Conservation (phyloP, 2,113 vertebrate genomes). For the Lepidothrix coronata region DNA sequence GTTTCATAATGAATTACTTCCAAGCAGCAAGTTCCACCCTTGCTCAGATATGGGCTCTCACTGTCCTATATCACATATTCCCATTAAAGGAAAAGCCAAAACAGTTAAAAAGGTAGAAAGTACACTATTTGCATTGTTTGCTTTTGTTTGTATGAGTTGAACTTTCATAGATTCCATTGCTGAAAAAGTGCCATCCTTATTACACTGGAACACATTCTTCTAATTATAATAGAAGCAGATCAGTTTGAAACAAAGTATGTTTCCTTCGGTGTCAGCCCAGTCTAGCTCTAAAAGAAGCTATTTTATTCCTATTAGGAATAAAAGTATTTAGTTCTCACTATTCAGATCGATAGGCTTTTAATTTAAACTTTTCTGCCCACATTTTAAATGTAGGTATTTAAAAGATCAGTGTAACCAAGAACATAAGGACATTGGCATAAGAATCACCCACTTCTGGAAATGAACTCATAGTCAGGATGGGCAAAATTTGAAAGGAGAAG, state of each 20-base stretch:
- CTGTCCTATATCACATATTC: background rate
- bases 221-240: background rate
- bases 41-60: background rate
- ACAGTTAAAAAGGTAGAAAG: background rate
- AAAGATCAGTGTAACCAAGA: background rate
- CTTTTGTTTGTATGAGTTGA: background rate
- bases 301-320: background rate
- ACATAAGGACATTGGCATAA: background rate
- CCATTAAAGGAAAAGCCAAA: background rate
- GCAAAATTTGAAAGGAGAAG: background rate
- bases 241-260: background rate
- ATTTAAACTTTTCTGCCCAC: background rate
- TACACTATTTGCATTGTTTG: too few species aligned
- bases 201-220: background rate
- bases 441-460: background rate
- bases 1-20: background rate
- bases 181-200: background rate
- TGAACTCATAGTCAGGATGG: background rate
- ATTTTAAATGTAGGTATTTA: background rate
- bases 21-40: background rate
- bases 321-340: background rate
- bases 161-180: background rate
- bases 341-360: background rate
- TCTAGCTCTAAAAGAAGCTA: background rate
- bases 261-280: background rate